phyloP scores from a whole-genome alignment of 2,113 vertebrate species.

The Colossoma macropomum region DNA sequence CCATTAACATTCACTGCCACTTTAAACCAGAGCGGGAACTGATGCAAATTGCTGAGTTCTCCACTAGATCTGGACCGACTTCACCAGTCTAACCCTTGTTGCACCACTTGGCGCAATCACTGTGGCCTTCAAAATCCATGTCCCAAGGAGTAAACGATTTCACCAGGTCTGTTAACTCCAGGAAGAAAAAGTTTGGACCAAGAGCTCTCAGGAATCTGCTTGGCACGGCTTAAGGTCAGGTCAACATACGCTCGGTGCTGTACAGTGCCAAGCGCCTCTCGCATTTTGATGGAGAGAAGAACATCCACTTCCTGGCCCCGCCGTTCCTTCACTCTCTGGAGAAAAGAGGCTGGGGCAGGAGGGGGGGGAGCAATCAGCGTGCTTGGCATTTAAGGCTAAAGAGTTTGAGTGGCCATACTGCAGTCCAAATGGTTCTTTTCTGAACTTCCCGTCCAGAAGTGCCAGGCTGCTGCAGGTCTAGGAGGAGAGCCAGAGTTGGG shows the following conservation, averaged over 20 bases:
- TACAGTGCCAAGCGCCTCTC: slow-evolving; percentile 56
- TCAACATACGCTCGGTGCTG: slow-evolving; percentile 63
- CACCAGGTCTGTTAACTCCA: slow-evolving; percentile 41
- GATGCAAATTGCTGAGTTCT: background rate
- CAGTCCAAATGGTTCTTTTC: slow-evolving; percentile 22
- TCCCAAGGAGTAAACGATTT: slow-evolving; percentile 15
- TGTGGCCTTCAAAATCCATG: background rate
- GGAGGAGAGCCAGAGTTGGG: slow-evolving; percentile 26
- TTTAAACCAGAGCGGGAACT: slow-evolving; percentile 17
- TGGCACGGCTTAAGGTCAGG: slow-evolving; percentile 65
- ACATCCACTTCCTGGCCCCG: background rate
- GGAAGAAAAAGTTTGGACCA: slow-evolving; percentile 59
- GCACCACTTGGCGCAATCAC: background rate
- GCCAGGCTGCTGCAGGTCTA: slow-evolving; percentile 19
- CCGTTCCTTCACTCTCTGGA: background rate
- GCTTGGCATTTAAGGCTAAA: background rate
- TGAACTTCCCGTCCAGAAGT: slow-evolving; percentile 12
- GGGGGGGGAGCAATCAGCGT: background rate
- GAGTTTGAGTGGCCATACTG: background rate
- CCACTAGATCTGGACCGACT: background rate
- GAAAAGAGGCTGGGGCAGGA: background rate
- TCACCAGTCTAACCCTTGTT: background rate
- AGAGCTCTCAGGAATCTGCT: slow-evolving; percentile 53
- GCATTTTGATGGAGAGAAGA: slow-evolving; percentile 69
- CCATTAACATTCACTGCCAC: slow-evolving; percentile 30